Evolutionary conservation across 2,113 vertebrate genomes (phyloP).

Genomic region (Rafetus swinhoei): DNA sequence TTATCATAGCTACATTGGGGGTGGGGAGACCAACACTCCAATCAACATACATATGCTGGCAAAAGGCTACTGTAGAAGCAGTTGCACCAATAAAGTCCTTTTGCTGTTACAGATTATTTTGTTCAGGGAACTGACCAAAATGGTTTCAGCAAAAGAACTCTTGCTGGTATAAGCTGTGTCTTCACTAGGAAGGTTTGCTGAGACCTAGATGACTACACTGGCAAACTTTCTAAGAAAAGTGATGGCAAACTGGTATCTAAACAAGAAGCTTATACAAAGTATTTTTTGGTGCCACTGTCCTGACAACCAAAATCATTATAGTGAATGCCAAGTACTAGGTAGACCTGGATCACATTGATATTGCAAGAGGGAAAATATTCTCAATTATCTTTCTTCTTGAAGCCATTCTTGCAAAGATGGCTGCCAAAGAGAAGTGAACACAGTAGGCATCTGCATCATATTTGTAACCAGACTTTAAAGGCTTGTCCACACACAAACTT

Average conservation of each 20-base stretch:
- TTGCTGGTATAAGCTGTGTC: too few relatives aligned
- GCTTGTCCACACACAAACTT: not conserved
- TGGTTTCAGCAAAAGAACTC: too few relatives aligned
- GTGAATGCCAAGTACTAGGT: accelerated
- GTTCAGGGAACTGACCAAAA: not conserved
- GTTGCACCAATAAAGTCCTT: not conserved
- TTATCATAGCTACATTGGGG: not conserved
- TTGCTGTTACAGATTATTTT: not conserved
- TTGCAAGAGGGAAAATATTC: not conserved
- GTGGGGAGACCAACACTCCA: not conserved
- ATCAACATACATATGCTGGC: not conserved
- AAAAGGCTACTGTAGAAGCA: not conserved
- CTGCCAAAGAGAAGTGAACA: not conserved
- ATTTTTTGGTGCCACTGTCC: not conserved
- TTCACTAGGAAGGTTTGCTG: too few relatives aligned
- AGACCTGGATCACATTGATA: accelerated
- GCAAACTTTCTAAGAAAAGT: not conserved
- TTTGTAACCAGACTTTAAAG: not conserved
- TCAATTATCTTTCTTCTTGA: accelerated
- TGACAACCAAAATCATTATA: accelerated
- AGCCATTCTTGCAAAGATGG: not conserved
- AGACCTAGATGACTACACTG: too few relatives aligned
- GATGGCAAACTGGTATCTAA: not conserved
- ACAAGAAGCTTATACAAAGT: not conserved
- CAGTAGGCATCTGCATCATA: not conserved